These are phyloP conservation scores for Polypedilum pembai DNA, from an alignment of 1,140 invertebrate species.

Conservation along the genomic window DNA sequence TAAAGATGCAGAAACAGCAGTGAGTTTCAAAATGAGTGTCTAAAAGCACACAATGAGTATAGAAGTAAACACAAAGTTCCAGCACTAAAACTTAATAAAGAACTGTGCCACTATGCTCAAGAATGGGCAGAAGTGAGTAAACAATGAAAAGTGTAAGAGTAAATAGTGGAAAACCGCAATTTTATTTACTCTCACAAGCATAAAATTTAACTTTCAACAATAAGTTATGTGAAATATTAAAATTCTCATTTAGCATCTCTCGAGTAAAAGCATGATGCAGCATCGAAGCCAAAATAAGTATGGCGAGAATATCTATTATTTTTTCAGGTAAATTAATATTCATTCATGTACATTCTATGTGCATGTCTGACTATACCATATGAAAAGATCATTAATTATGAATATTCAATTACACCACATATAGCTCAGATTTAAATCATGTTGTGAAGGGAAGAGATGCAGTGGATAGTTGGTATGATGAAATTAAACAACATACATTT, in stretches of 20 bases:
- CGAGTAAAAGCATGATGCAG: conserved; percentile 51
- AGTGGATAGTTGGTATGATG: conserved; percentile 55
- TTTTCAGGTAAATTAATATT: conserved; percentile 45
- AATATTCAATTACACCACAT: neutral
- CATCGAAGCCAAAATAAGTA: conserved; percentile 55
- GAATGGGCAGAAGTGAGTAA: conserved; percentile 55
- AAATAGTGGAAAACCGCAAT: conserved; percentile 44
- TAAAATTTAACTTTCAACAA: too few species aligned
- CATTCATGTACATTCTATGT: neutral
- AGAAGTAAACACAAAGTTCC: conserved; percentile 54
- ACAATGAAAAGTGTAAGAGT: conserved; percentile 30
- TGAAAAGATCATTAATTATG: neutral
- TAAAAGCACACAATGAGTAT: conserved; percentile 64
- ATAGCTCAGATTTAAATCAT: conserved; percentile 48
- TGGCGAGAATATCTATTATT: conserved; percentile 47
- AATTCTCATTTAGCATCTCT: conserved; percentile 44
- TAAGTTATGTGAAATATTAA: too few species aligned
- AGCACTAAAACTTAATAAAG: conserved; percentile 53
- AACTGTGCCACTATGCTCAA: conserved; percentile 51
- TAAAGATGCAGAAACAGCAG: neutral
- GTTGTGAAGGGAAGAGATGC: conserved; percentile 50
- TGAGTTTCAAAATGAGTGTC: conserved; percentile 53
- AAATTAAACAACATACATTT: conserved; percentile 50
- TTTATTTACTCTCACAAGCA: neutral
- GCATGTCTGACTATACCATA: neutral